Conservation (phyloP, 2,888 invertebrate species). For the Pristionchus arcanus region DNA sequence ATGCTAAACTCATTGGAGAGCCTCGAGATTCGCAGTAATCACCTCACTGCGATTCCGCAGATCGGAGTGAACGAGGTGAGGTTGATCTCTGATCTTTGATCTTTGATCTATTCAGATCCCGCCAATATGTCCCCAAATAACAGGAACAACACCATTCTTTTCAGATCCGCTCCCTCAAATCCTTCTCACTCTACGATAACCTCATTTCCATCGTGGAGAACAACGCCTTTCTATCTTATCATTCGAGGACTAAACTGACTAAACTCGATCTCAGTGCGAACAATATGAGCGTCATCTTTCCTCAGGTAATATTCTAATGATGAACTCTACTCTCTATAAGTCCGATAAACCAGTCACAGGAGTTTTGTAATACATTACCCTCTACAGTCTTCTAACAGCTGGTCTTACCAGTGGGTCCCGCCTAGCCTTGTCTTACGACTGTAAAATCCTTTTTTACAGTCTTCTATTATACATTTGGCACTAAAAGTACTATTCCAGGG, state of each 20-base stretch:
- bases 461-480: too few relatives aligned
- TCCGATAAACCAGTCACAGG: too few relatives aligned
- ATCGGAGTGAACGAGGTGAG: constrained; percentile 62
- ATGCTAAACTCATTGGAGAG: constrained; percentile 68
- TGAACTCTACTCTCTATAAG: background rate
- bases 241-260: constrained; percentile 64
- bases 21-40: constrained; percentile 73
- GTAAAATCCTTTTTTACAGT: too few relatives aligned
- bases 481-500: background rate
- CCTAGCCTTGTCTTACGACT: too few relatives aligned
- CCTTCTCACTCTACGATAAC: constrained; percentile 67
- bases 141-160: background rate
- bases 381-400: too few relatives aligned
- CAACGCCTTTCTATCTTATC: constrained; percentile 71
- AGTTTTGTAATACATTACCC: too few relatives aligned
- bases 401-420: too few relatives aligned
- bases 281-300: constrained; percentile 69
- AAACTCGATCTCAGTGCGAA: constrained; percentile 72
- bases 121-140: background rate
- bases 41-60: constrained; percentile 67
- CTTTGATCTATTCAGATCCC: too few relatives aligned
- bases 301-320: constrained; percentile 34
- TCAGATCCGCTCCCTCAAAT: constrained; percentile 59
- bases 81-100: background rate
- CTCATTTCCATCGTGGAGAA: constrained; percentile 68